Evolutionary conservation across 2,797 vertebrate genomes (phyloP).

Genomic region (Onychomys arenicola): DNA sequence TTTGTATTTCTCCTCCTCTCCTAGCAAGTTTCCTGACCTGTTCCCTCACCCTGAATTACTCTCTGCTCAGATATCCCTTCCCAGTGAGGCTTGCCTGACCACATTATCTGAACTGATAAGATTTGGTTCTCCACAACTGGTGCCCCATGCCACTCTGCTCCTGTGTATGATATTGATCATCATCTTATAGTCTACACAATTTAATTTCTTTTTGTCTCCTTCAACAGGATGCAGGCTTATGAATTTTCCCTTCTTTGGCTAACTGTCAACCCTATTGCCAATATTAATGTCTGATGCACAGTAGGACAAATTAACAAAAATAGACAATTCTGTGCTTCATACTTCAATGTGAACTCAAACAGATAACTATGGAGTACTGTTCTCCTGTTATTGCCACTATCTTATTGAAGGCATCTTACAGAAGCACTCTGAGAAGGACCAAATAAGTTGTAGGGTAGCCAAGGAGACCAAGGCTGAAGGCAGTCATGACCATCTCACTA

Average conservation of each 20-base stretch:
- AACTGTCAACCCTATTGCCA: neutral
- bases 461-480: neutral
- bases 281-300: neutral
- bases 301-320: neutral
- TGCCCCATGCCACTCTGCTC: neutral
- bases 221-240: neutral
- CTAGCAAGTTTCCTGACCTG: neutral
- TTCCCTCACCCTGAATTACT: neutral
- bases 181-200: neutral
- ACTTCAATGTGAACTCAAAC: neutral
- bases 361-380: neutral
- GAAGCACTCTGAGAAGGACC: neutral
- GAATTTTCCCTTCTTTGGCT: neutral
- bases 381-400: neutral
- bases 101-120: neutral
- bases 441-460: constrained; percentile 47
- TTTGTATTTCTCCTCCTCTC: neutral
- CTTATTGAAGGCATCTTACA: constrained; percentile 1
- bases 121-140: neutral
- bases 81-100: neutral
- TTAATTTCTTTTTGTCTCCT: neutral
- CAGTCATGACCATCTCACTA: constrained; percentile 3
- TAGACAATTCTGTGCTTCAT: neutral
- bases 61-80: neutral
- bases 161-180: neutral